A percentile compares a stretch with the other conserved stretches of the same genome.
Evolutionary conservation across 2,113 vertebrate species (phyloP).

Genomic region (Balaeniceps rex): DNA sequence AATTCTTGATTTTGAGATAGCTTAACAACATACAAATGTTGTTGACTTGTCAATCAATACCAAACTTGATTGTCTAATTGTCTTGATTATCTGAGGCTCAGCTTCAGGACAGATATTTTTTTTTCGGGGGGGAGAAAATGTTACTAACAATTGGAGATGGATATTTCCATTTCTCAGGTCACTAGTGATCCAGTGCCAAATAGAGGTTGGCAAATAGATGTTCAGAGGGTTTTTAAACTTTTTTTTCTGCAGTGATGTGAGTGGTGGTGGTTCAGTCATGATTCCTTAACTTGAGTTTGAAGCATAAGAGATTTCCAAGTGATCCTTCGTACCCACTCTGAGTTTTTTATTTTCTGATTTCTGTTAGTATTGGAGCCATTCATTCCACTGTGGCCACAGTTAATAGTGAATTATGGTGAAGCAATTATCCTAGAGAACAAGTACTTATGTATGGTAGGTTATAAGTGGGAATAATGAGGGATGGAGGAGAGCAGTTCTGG

Average conservation of each 20-base stretch:
- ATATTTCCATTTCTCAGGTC: neutral
- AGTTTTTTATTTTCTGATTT: neutral
- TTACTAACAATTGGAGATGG: neutral
- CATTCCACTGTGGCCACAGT: neutral
- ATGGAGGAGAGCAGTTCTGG: conserved; percentile 16
- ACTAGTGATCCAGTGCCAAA: neutral
- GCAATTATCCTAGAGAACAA: neutral
- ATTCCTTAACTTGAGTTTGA: neutral
- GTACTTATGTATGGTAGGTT: neutral
- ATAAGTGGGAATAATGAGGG: conserved; percentile 27
- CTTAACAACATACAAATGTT: neutral
- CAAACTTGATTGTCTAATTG: neutral
- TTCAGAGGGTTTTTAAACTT: neutral
- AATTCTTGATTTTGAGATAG: neutral
- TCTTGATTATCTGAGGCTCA: neutral
- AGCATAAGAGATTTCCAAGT: neutral
- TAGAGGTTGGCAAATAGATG: neutral
- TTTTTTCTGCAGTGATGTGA: neutral
- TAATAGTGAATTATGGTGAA: conserved; percentile 5
- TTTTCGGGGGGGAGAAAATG: neutral
- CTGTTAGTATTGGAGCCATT: neutral
- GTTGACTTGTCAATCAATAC: neutral
- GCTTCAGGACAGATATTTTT: neutral
- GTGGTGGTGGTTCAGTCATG: neutral
- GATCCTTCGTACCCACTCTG: neutral